These are phyloP conservation scores for Lamellibrachia columna DNA, from an alignment of 2,888 invertebrate species.

Conservation along the genomic window DNA sequence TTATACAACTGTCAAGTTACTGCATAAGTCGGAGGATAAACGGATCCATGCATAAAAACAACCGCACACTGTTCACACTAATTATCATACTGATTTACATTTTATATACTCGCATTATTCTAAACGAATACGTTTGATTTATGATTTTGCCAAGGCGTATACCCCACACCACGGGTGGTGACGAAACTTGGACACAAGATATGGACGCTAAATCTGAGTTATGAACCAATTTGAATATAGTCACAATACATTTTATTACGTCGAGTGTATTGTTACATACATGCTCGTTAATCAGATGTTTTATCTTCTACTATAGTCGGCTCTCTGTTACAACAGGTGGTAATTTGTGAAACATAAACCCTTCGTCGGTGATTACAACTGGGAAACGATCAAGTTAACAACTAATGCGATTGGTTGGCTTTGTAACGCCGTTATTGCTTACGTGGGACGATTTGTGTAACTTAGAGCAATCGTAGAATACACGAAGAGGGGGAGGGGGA, in stretches of 20 bases:
- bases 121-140: neutral
- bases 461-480: too few species aligned
- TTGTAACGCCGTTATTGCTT: too few species aligned
- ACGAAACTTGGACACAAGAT: neutral
- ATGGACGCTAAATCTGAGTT: neutral
- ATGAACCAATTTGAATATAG: neutral
- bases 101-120: neutral
- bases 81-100: neutral
- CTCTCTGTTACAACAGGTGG: neutral
- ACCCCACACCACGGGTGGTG: slow-evolving; percentile 5
- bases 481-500: too few species aligned
- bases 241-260: neutral
- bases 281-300: neutral
- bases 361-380: neutral
- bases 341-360: neutral
- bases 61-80: neutral
- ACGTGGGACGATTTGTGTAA: too few species aligned
- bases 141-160: neutral
- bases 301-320: neutral
- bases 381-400: neutral
- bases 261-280: neutral
- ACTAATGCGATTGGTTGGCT: neutral
- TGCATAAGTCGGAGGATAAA: neutral
- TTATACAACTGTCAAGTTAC: neutral
- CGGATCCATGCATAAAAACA: neutral